Evolutionary conservation across 2,113 vertebrate species (phyloP).

Genomic region (Tympanuchus pallidicinctus): DNA sequence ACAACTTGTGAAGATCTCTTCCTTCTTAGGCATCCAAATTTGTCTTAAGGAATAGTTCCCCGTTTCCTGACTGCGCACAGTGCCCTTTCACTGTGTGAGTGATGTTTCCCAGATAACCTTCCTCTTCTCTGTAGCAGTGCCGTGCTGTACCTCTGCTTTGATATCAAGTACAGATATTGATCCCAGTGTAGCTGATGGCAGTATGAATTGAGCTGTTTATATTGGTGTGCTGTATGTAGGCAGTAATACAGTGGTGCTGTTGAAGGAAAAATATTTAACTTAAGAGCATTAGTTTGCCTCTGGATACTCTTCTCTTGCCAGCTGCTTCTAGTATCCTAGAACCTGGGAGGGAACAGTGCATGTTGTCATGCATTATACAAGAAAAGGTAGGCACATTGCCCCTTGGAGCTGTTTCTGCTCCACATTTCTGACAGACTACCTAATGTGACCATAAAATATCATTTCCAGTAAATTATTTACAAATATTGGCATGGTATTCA

Average conservation of each 20-base stretch:
- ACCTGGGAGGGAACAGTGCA: neutral
- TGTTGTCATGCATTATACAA: neutral
- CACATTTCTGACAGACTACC: neutral
- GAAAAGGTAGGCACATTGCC: neutral
- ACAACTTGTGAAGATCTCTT: neutral
- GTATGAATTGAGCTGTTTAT: neutral
- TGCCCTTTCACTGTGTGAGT: neutral
- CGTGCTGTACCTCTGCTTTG: neutral
- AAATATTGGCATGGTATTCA: neutral
- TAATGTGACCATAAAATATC: neutral
- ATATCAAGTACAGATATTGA: neutral
- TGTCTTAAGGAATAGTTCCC: neutral
- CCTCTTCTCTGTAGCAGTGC: neutral
- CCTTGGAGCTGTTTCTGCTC: constrained; percentile 6
- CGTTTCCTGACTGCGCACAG: neutral
- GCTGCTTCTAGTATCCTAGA: constrained; percentile 20
- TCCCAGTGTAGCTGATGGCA: neutral
- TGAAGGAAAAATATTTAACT: neutral
- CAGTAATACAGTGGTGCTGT: constrained; percentile 9
- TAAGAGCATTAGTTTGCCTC: neutral
- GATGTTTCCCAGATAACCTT: neutral
- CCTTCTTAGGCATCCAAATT: neutral
- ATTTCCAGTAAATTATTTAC: neutral
- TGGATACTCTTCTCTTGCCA: neutral
- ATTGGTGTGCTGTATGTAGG: neutral